Evolutionary conservation across 2,113 vertebrate species (phyloP), one percentile per base, ranked within the genome.

Genomic region (Cyphomyrus plagiostoma): DNA sequence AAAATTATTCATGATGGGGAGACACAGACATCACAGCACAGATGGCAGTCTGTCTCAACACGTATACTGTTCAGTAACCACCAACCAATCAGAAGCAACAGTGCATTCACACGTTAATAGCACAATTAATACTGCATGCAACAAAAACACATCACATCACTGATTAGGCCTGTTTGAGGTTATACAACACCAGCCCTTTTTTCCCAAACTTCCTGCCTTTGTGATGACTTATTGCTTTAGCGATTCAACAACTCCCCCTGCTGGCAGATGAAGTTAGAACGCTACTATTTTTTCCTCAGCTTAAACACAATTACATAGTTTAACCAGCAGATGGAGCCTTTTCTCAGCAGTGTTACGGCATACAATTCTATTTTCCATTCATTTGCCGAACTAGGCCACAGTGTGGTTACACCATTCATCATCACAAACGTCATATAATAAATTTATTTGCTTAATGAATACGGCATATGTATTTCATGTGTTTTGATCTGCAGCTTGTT

Each of bases 211-310:
- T 80, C 74, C 74, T 39, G 74, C 74, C 74, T 35, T 86, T n/a
- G 85, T 86, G 15, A 88, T 86, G 26, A 88, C 17, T 88, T 66
- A 42, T 53, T n/a, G 87, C 35, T 62, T 23, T 88, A 30, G 50
- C 3, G 35, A 53, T 87, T 35, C 50, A 56, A 53, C 30, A 87
- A 26, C 48, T 35, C 26, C 26, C 11, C 85, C 85, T 87, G 9
- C 39, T 66, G 52, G 87, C 42, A 2, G 66, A 48, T 66, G 26
- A 50, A 21, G 58, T 70, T 50, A 77, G 48, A 21, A 23, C 17
- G 7, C 8, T 10, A 45, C 39, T 46, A 39, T 35, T 77, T 74
- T 45, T 66, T 88, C 50, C 87, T 45, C 56, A 23, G 30, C 9
- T 26, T 50, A 26, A n/a, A 53, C n/a, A 50, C 26, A 86, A 46